phyloP scores from a whole-genome alignment of 2,888 invertebrate genomes.

The Drosophila emarginata region DNA sequence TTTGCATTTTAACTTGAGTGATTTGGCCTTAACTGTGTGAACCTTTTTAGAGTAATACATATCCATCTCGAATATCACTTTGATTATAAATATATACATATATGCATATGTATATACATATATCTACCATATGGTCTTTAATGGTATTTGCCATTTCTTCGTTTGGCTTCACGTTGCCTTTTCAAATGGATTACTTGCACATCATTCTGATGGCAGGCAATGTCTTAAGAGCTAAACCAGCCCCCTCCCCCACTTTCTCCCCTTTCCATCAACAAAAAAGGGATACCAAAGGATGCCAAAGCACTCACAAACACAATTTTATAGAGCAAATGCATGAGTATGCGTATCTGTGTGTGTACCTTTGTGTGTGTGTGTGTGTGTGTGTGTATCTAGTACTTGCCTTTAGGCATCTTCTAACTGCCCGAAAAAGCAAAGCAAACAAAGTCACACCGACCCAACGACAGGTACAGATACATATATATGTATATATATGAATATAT shows the following conservation, averaged over 20 bases:
- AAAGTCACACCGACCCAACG: constrained; percentile 25
- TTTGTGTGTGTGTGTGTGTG: constrained; percentile 19
- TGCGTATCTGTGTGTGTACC: constrained; percentile 28
- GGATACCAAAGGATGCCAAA: constrained; percentile 61
- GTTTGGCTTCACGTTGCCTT: constrained; percentile 5
- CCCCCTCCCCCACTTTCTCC: not conserved
- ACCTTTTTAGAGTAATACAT: constrained; percentile 11
- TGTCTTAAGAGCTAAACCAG: constrained; percentile 27
- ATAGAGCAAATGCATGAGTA: constrained; percentile 45
- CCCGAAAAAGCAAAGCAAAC: constrained; percentile 22
- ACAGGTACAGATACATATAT: constrained; percentile 35
- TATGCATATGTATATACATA: not conserved
- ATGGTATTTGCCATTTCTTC: constrained; percentile 15
- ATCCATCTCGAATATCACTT: constrained; percentile 32
- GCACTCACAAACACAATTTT: constrained; percentile 46
- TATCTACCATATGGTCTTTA: constrained; percentile 20
- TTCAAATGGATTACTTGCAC: constrained; percentile 46
- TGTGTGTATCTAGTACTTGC: constrained; percentile 18
- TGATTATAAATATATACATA: constrained; percentile 25
- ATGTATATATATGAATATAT: constrained; percentile 56
- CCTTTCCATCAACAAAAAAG: constrained; percentile 5
- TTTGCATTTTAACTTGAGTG: constrained; percentile 6
- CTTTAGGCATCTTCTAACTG: constrained; percentile 31
- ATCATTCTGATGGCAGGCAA: constrained; percentile 30
- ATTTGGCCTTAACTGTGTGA: not conserved